Base-by-base conservation (phyloP, 2,888 invertebrate species). In the Stegophylla sp. region DNA sequence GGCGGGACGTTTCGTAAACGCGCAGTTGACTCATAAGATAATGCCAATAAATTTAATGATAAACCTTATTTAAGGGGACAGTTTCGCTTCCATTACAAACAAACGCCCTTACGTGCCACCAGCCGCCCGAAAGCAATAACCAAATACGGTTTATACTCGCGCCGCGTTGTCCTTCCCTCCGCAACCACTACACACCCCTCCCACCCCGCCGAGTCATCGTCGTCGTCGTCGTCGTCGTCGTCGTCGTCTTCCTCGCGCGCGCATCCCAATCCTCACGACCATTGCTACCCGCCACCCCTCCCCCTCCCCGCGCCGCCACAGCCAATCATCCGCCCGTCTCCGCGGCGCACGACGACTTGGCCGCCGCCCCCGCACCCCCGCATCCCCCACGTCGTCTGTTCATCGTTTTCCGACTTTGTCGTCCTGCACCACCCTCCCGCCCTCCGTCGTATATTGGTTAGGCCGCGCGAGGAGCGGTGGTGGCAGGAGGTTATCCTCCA, bases 11-110 rank as follows among this genome's bases (percentile, higher is more conserved):
- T 79, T 71, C 79, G 79, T 71, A 77, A 77, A 71, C 79, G 79
- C 79, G 71, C 79, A 71, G 79, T 79, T 79, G 79, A 79, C 79
- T 79, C 79, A 79, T 79, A 79, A 79, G 79, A 79, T 79, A 79
- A 79, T 79, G 79, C 79, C 79, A 79, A 79, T 79, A 79, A 79
- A 79, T 79, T 79, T 79, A 79, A 79, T 79, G 79, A 79, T 79
- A 79, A 79, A 79, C 79, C 79, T 79, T 79, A 79, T 79, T 79
- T 79, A 79, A 79, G 79, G 79, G 79, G 79, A 79, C 79, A 79
- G 79, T 79, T 79, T 71, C 79, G 79, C 79, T 79, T 79, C 79
- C 79, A 79, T 79, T 79, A 79, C 79, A 79, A 79, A 79, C 79
- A 79, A 79, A 79, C 79, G 79, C 79, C 79, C 79, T 79, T 79